A percentile compares a stretch with the other conserved stretches of the same genome.
Conservation (phyloP, 2,113 vertebrate genomes). For the Petrocephalus zakoni region DNA sequence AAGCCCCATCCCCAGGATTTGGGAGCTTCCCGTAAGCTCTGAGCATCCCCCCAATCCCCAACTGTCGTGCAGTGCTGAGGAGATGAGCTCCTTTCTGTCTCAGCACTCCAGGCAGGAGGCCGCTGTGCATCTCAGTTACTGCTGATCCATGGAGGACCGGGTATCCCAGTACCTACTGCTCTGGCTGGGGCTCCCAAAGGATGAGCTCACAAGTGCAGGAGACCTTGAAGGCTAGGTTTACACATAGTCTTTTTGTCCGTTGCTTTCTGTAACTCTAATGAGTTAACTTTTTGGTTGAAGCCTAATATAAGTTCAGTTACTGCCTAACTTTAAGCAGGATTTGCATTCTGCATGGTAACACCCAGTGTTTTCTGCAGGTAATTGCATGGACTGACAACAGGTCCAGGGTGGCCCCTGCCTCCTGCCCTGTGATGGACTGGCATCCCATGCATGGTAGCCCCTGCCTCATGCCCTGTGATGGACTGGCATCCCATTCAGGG, state of each 20-base stretch:
- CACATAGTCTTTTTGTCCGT: neutral
- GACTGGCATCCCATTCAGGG: too few relatives aligned
- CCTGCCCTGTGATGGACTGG: neutral
- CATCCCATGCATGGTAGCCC: too few relatives aligned
- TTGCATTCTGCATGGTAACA: neutral
- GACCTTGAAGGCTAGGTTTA: neutral
- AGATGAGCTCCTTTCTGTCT: neutral
- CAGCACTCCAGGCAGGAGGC: neutral
- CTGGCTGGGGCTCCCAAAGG: neutral
- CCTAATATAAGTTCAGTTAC: neutral
- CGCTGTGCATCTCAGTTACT: neutral
- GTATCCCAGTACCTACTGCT: neutral
- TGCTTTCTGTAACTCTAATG: neutral
- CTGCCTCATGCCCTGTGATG: too few relatives aligned
- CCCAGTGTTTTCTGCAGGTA: neutral
- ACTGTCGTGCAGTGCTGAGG: neutral
- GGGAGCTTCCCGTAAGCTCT: neutral
- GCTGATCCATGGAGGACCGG: neutral
- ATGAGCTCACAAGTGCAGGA: neutral
- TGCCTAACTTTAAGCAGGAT: neutral
- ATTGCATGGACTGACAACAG: neutral
- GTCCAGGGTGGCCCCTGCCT: neutral
- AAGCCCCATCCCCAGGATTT: neutral
- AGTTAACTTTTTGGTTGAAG: neutral
- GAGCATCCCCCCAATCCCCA: neutral